A percentile compares a stretch with the other conserved stretches of the same genome.
phyloP scores from a whole-genome alignment of 2,888 invertebrate genomes.

The Drosophila picticornis region DNA sequence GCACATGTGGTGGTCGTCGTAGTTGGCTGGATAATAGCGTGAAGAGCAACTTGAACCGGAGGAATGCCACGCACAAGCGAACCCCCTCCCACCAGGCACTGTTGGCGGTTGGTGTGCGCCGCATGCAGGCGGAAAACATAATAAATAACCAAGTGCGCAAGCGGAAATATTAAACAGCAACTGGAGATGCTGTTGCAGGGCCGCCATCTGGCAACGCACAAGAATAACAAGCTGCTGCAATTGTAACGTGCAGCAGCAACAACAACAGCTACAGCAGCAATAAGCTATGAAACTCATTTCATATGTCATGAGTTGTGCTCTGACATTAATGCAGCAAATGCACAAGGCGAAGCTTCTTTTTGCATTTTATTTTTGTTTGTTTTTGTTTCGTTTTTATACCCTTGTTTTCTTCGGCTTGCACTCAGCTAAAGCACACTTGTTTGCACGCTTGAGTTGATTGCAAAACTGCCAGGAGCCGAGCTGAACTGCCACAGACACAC shows the following conservation, averaged over 20 bases:
- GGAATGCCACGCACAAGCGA: slow-evolving; percentile 15
- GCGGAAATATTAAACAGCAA: slow-evolving; percentile 78
- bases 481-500: slow-evolving; percentile 28
- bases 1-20: slow-evolving; percentile 56
- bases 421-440: slow-evolving; percentile 54
- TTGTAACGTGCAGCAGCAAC: slow-evolving; percentile 24
- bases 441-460: slow-evolving; percentile 65
- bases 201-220: slow-evolving; percentile 56
- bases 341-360: slow-evolving; percentile 50
- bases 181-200: slow-evolving; percentile 56
- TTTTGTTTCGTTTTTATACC: not conserved
- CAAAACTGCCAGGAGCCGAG: slow-evolving; percentile 56
- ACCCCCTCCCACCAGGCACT: not conserved
- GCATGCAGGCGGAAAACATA: slow-evolving; percentile 71
- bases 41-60: slow-evolving; percentile 52
- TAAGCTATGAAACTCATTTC: slow-evolving; percentile 68
- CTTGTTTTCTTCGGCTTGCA: slow-evolving; percentile 1
- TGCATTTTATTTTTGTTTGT: not conserved
- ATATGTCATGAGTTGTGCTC: slow-evolving; percentile 64
- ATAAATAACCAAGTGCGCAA: slow-evolving; percentile 79
- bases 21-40: slow-evolving; percentile 53
- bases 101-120: slow-evolving; percentile 45
- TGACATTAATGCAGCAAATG: slow-evolving; percentile 71
- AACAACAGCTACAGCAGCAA: slow-evolving; percentile 34
- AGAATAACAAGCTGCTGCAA: slow-evolving; percentile 14